Conservation (phyloP, 2,888 invertebrate genomes). For the Ormyrus thymus region DNA sequence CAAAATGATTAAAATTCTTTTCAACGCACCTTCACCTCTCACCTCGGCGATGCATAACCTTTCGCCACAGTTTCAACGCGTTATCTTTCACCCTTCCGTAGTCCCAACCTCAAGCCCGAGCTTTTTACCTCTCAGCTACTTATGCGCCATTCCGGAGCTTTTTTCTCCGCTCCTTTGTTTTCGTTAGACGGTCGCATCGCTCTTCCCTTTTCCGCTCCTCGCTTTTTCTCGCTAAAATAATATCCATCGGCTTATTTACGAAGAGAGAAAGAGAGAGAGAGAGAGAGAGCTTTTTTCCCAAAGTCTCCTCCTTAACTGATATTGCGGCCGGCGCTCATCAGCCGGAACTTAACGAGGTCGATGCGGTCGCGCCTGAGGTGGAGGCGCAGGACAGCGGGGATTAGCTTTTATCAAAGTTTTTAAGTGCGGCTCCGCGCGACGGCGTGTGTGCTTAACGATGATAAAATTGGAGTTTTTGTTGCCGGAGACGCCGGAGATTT, state of each 20-base stretch:
- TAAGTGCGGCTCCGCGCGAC: not conserved
- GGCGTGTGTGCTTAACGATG: not conserved
- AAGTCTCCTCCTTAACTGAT: too few relatives aligned
- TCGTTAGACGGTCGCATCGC: not conserved
- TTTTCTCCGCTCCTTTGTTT: constrained; percentile 7
- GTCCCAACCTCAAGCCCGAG: too few relatives aligned
- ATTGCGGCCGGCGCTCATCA: not conserved
- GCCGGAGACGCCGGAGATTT: not conserved
- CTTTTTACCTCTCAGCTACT: not conserved
- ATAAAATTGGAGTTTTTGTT: constrained; percentile 4
- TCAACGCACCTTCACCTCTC: not conserved
- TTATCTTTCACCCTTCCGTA: too few relatives aligned
- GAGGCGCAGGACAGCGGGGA: not conserved
- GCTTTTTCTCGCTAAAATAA: not conserved
- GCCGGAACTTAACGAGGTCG: constrained; percentile 23
- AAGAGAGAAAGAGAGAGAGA: not conserved
- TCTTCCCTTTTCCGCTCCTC: not conserved
- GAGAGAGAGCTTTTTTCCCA: not conserved
- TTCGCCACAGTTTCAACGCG: too few relatives aligned
- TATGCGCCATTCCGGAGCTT: constrained; percentile 11
- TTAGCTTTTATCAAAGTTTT: constrained; percentile 32
- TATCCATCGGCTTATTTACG: constrained; percentile 18
- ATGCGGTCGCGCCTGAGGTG: constrained; percentile 3
- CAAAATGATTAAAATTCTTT: constrained; percentile 28
- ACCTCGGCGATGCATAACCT: not conserved